Conservation (phyloP, 2,113 vertebrate species). For the Atractosteus spatula region DNA sequence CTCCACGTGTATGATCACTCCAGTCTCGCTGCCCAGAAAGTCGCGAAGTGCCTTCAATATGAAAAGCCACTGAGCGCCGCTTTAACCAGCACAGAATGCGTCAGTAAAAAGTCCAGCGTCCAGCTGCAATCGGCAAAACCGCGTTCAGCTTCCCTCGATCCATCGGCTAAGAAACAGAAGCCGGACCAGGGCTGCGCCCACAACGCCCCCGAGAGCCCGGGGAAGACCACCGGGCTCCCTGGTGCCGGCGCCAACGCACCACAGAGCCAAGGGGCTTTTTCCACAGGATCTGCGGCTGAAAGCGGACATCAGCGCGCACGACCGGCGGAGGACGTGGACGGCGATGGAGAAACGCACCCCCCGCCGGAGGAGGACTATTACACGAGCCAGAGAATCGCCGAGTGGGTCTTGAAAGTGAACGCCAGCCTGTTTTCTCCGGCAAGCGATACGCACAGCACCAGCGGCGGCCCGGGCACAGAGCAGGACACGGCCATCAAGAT, state of each 20-base stretch:
- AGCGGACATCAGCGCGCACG: constrained; percentile 40
- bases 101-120: not conserved
- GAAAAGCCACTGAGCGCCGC: not conserved
- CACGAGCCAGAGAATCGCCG: constrained; percentile 56
- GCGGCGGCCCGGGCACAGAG: constrained; percentile 38
- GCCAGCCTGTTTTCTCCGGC: constrained; percentile 52
- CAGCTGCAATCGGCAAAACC: not conserved
- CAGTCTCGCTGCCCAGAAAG: constrained; percentile 1
- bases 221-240: constrained; percentile 28
- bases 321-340: constrained; percentile 14
- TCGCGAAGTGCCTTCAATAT: constrained; percentile 18
- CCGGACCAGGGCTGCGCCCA: constrained; percentile 19
- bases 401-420: constrained; percentile 65
- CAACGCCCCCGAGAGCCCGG: constrained; percentile 19
- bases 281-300: constrained; percentile 45
- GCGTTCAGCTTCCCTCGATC: constrained; percentile 13
- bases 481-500: constrained; percentile 60
- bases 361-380: constrained; percentile 50
- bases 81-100: not conserved
- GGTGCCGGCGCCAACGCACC: constrained; percentile 15
- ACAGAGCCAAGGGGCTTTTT: constrained; percentile 31
- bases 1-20: not conserved
- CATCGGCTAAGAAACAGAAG: constrained; percentile 15
- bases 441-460: constrained; percentile 22
- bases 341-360: not conserved